Percentiles rank a stretch among this genome's conserved stretches.
Evolutionary conservation across 2,888 invertebrate genomes (phyloP).

Genomic region (Tipula lateralis): DNA sequence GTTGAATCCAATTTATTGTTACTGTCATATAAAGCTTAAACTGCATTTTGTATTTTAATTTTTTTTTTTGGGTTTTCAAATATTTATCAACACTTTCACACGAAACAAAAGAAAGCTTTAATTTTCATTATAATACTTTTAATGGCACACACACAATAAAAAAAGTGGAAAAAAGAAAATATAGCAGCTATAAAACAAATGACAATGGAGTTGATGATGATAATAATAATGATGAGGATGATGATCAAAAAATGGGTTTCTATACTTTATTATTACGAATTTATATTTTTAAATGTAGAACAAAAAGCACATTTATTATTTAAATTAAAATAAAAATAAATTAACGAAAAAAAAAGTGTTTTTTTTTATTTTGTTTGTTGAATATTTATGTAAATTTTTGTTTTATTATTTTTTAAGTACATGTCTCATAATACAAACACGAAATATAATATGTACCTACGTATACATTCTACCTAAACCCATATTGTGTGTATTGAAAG

Average conservation of each 20-base stretch:
- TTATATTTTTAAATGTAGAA: background rate
- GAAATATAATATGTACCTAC: background rate
- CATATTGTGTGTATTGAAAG: background rate
- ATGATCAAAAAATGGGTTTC: slow-evolving; percentile 19
- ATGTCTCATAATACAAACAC: slow-evolving; percentile 11
- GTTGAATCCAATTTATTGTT: too few species aligned
- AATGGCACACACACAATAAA: background rate
- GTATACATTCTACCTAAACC: background rate
- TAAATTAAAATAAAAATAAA: slow-evolving; percentile 19
- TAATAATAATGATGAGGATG: slow-evolving; percentile 11
- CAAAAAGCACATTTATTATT: slow-evolving; percentile 24
- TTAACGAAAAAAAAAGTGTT: background rate
- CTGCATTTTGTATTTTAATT: background rate
- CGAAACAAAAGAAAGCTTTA: background rate
- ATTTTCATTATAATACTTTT: slow-evolving; percentile 9
- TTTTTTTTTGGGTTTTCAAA: background rate
- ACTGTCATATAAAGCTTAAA: background rate
- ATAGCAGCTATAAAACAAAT: background rate
- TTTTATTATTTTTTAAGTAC: slow-evolving; percentile 24
- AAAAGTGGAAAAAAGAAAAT: background rate
- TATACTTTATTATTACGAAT: background rate
- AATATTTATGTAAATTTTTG: background rate
- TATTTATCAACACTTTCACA: background rate
- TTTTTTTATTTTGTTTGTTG: background rate
- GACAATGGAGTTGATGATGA: background rate